Evolutionary conservation across 2,888 invertebrate species (phyloP), one percentile per base, ranked within the genome.

Genomic region (Drosophila pseudotalamancana): DNA sequence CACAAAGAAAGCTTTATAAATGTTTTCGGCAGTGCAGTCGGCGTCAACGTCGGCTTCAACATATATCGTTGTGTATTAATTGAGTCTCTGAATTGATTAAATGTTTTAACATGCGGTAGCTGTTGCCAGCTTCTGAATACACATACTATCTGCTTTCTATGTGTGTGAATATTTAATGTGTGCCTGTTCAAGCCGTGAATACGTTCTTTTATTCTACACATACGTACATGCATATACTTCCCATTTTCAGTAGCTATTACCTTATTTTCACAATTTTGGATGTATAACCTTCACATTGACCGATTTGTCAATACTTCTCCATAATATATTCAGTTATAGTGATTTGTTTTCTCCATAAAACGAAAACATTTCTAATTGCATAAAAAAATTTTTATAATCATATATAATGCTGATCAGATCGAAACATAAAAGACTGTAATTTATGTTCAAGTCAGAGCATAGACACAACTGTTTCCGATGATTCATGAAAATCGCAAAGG

Each of bases 61-160:
- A 34, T 8, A 14, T 32, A 14, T 43, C 18, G 50, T 46, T 57
- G 63, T 57, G 60, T 48, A 62, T 71, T 71, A 63, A 75, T 69
- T 57, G 66, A 75, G 40, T 40, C 64, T 57, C 53, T 54, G 61
- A 81, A 84, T 77, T 72, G 56, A 75, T 81, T 81, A 77, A 78
- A 84, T 70, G 62, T 70, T 59, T 83, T 64, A 72, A 57, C 54
- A 74, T 83, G 64, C 74, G 54, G 60, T 31, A 40, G 37, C 46
- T 45, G 67, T 64, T 72, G 57, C 57, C 60, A 71, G 62, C 48
- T 62, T 45, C 67, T 46, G 49, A 23, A 25, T 31, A 23, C 42
- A 6, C 43, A 19, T 25, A 49, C 23, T 4, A 32, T 8, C 16
- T 8, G 6, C 8, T n/a, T n/a, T n/a, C n/a, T n/a, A 45, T n/a